Evolutionary conservation across 2,113 vertebrate genomes (phyloP).

Genomic region (Delphinapterus leucas): DNA sequence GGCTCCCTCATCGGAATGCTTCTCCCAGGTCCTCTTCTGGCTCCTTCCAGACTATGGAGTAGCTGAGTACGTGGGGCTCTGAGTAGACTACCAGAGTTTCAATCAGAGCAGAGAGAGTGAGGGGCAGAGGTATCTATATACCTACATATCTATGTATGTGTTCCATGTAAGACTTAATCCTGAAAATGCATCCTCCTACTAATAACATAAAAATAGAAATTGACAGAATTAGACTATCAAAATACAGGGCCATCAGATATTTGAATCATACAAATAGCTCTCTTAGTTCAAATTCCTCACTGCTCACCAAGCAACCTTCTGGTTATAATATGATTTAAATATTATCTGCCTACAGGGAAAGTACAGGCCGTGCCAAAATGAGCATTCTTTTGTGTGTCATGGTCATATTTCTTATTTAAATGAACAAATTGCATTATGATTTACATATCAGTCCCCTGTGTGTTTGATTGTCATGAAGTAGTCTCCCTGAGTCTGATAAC

Average conservation of each 20-base stretch:
- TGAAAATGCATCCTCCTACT: neutral
- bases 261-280: conserved; percentile 3
- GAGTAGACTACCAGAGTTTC: neutral
- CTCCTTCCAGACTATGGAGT: neutral
- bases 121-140: neutral
- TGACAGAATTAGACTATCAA: conserved; percentile 8
- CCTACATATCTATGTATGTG: neutral
- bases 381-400: neutral
- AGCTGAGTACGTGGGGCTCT: neutral
- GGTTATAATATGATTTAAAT: conserved; percentile 54
- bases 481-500: neutral
- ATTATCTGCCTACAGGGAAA: conserved; percentile 20
- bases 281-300: conserved; percentile 29
- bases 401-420: neutral
- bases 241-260: neutral
- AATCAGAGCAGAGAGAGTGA: neutral
- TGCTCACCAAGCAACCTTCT: neutral
- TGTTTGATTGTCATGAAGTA: neutral
- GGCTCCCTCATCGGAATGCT: neutral
- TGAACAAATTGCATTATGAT: neutral
- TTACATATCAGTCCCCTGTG: neutral
- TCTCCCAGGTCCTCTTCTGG: neutral
- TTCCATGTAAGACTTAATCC: neutral
- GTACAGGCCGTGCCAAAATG: neutral
- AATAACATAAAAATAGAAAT: conserved; percentile 3